Base-by-base conservation (phyloP, 2,888 invertebrate genomes). In the Cataglyphis cursor region DNA sequence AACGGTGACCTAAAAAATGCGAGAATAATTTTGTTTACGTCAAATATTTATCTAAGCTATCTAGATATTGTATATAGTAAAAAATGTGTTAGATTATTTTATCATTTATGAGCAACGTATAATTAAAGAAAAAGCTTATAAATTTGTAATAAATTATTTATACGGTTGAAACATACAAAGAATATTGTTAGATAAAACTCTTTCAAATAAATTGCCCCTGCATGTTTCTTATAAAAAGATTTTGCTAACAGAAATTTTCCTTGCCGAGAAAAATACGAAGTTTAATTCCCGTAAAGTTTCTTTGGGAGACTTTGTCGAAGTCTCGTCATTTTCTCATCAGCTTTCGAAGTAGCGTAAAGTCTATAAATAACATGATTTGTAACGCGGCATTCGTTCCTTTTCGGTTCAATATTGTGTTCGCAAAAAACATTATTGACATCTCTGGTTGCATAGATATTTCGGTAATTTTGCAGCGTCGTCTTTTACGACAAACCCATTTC, bases 391-490 rank as follows among this genome's bases (percentile, higher is more conserved):
- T 75, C 35, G 8, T 75, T 75, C 68, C 41, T 74, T 57, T 8
- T 85, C 54, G 24, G 41, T n/a, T 4, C 54, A 74, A 65, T 24
- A 70, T 81, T 62, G 57, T 83, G 48, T 75, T 70, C 28, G 54
- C 48, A 12, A 48, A 31, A 48, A 83, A 35, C 48, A 80, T 84
- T 88, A 88, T 88, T 88, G 81, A 72, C 80, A 31, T 64, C 28
- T 64, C 59, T 61, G 44, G 18, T 21, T 62, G 35, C 59, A 70
- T 51, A 74, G 82, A 81, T 68, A 75, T 28, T 24, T 44, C 76
- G 24, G 21, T 21, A 70, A 54, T 54, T 81, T 83, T 62, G 66
- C 70, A 61, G 35, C 24, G 18, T 18, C 24, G 81, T 75, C 83
- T 82, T 86, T 86, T 82, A 84, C 88, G 75, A 48, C 8, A 28